Percentiles rank a stretch among this genome's conserved stretches.
These are phyloP conservation scores for Neostethus bicornis DNA, from an alignment of 2,797 vertebrate species.

Conservation along the genomic window DNA sequence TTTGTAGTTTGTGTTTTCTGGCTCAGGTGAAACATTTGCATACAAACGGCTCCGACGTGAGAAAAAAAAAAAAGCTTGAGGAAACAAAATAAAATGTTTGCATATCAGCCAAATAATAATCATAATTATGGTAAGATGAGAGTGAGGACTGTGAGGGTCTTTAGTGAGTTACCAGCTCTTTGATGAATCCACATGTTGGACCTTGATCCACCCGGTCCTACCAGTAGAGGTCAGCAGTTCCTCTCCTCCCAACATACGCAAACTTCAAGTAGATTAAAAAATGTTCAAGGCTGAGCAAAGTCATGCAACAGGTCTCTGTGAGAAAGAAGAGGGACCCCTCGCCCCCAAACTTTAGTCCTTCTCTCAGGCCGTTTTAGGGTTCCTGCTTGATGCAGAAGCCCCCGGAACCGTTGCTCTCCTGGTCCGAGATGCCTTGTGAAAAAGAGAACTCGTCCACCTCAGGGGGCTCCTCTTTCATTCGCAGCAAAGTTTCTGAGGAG, in stretches of 20 bases:
- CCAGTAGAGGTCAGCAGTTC: no score
- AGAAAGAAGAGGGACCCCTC: slow-evolving; percentile 46
- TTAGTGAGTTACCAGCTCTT: no score
- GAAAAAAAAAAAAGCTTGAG: slow-evolving; percentile 41
- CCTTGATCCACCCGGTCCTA: no score
- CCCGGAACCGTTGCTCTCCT: slow-evolving; percentile 97
- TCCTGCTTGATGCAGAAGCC: slow-evolving; percentile 98
- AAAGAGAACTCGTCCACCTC: slow-evolving; percentile 94
- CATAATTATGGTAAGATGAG: slow-evolving; percentile 22
- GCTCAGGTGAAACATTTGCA: slow-evolving; percentile 76
- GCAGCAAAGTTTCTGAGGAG: slow-evolving; percentile 85
- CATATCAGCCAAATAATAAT: slow-evolving; percentile 57
- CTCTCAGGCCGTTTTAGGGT: slow-evolving; percentile 79
- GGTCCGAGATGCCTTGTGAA: slow-evolving; percentile 94
- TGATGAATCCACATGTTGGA: no score
- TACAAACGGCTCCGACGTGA: slow-evolving; percentile 75
- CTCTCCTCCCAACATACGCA: no score
- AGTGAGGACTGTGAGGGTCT: background rate
- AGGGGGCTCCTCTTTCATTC: slow-evolving; percentile 89
- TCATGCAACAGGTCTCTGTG: slow-evolving; percentile 85
- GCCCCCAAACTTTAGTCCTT: slow-evolving; percentile 16
- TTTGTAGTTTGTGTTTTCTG: no score
- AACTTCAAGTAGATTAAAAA: no score
- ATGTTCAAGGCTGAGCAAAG: no score
- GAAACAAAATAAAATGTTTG: slow-evolving; percentile 37